Evolutionary conservation across 2,888 invertebrate genomes (phyloP).

Genomic region (Ectemnius continuus): DNA sequence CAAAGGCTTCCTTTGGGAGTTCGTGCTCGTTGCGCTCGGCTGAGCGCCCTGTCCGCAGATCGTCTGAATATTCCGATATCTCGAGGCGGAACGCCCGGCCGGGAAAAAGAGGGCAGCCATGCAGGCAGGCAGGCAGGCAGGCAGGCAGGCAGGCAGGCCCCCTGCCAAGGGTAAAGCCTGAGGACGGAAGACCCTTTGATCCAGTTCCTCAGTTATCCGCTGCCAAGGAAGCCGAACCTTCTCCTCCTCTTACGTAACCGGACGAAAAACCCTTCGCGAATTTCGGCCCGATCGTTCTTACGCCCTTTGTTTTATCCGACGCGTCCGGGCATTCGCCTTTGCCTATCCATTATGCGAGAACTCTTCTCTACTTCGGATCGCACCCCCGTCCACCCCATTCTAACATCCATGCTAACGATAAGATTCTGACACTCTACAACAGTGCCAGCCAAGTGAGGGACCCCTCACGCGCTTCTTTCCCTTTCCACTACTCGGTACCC

Average conservation of each 20-base stretch:
- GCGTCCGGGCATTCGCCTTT: too few relatives aligned
- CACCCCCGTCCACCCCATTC: too few relatives aligned
- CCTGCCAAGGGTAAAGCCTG: background rate
- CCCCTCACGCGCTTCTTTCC: too few relatives aligned
- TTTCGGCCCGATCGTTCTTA: background rate
- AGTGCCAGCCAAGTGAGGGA: too few relatives aligned
- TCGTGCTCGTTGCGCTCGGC: slow-evolving; percentile 35
- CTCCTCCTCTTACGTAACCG: slow-evolving; percentile 12
- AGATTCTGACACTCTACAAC: too few relatives aligned
- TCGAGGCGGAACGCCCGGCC: slow-evolving; percentile 18
- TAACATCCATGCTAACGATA: too few relatives aligned
- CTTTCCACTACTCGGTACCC: too few relatives aligned
- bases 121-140: too few relatives aligned
- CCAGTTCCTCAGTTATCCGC: slow-evolving; percentile 40
- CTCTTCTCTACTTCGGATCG: too few relatives aligned
- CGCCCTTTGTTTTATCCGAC: too few relatives aligned
- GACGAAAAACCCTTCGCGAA: slow-evolving; percentile 28
- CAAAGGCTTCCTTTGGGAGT: slow-evolving; percentile 42
- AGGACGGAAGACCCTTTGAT: slow-evolving; percentile 44
- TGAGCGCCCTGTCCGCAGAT: slow-evolving; percentile 40
- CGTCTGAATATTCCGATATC: slow-evolving; percentile 55
- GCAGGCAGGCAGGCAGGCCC: too few relatives aligned
- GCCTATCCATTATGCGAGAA: too few relatives aligned
- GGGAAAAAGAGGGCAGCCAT: background rate
- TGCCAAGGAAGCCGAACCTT: slow-evolving; percentile 13